Evolutionary conservation across 2,113 vertebrate genomes (phyloP), one percentile per base, ranked within the genome.

Genomic region (Steatornis caripensis): DNA sequence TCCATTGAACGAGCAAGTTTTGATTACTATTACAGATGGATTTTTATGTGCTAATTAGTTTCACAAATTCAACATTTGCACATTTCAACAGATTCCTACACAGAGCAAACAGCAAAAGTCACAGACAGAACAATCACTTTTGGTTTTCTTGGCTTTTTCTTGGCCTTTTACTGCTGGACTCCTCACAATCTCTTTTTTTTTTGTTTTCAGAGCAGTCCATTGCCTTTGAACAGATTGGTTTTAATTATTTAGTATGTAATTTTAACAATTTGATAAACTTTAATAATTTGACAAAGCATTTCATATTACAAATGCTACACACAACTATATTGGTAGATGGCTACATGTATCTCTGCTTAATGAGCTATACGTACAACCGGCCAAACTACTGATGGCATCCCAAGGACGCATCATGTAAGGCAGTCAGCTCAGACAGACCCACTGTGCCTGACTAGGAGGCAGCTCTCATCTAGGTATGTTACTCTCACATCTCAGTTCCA

Each of bases 1-100:
- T 87, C 75, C 90, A 54, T 84, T 95, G 84, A 96, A 75, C 53
- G 49, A 95, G 90, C 84, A 78, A 96, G 64, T 88, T 93, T 85
- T 83, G 61, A 85, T 87, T 76, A 84, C 87, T 85, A 55, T 53
- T 93, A 89, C 78, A 94, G 81, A 57, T 97, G 86, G 53, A 89
- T 79, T 87, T 89, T 95, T 94, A 83, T 27, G 55, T 89, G 70
- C 74, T 72, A 81, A 90, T 96, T 96, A 84, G 36, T 81, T 96
- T 92, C 72, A 93, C 75, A 96, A 87, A 95, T 62, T 70, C 76
- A 91, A 60, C 54, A 60, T 46, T 92, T 78, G 89, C 62, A 32
- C 74, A 79, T 87, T 95, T 72, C 65, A 88, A 60, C 76, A 82
- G 74, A 93, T 84, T 74, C 79, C 46, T 46, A 45, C 29, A 75